Evolutionary conservation across 2,888 invertebrate species (phyloP).

Genomic region (Sepiola atlantica): DNA sequence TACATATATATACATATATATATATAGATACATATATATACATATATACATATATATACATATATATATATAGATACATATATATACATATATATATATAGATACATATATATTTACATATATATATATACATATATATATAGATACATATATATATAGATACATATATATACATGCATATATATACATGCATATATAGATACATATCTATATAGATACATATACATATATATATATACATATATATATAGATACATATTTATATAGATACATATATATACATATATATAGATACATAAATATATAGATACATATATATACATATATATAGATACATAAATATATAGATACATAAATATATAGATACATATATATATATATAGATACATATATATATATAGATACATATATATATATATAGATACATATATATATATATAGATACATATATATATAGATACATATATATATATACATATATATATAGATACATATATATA

Average conservation of each 20-base stretch:
- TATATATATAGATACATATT: not conserved
- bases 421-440: not conserved
- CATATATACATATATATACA: not conserved
- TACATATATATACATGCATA: not conserved
- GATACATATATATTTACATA: not conserved
- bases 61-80: not conserved
- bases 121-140: not conserved
- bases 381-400: not conserved
- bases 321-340: not conserved
- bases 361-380: conserved; percentile 32
- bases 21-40: conserved; percentile 32
- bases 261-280: not conserved
- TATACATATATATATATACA: not conserved
- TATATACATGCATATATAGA: not conserved
- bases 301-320: too few relatives aligned
- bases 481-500: not conserved
- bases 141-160: not conserved
- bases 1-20: not conserved
- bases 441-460: too few relatives aligned
- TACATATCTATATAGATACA: too few relatives aligned
- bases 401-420: not conserved
- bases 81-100: conserved; percentile 4
- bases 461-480: not conserved
- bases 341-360: not conserved
- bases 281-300: too few relatives aligned